Conservation (phyloP, 2,113 vertebrate species). For the Prunella fulvescens region DNA sequence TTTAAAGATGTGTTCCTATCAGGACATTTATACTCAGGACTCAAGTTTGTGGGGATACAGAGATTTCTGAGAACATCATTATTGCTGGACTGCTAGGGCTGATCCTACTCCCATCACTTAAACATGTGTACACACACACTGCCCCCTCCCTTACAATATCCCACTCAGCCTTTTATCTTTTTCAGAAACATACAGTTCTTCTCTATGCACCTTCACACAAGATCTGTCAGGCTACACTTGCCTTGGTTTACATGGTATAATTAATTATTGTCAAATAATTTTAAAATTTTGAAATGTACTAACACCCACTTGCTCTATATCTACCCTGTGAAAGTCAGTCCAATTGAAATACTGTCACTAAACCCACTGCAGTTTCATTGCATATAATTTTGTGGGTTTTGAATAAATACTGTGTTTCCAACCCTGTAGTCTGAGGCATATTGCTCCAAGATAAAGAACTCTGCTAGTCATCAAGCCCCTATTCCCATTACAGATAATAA, state of each 20-base stretch:
- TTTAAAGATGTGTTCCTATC: not conserved
- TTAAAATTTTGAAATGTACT: not conserved
- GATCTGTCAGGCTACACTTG: not conserved
- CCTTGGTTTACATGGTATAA: not conserved
- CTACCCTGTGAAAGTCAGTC: not conserved
- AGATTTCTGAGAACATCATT: not conserved
- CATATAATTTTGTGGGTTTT: not conserved
- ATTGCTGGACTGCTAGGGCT: not conserved
- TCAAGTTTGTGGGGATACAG: not conserved
- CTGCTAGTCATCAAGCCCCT: not conserved
- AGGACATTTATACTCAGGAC: not conserved
- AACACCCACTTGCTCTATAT: not conserved
- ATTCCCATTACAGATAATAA: constrained; percentile 2
- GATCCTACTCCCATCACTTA: not conserved
- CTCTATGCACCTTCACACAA: not conserved
- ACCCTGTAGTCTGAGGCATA: not conserved
- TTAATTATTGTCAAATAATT: not conserved
- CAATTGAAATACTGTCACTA: constrained; percentile 7
- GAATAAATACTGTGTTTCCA: not conserved
- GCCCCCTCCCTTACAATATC: not conserved
- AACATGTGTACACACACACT: not conserved
- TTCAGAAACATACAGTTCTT: not conserved
- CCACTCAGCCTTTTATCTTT: not conserved
- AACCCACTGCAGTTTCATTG: not conserved
- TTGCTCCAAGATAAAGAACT: not conserved